A percentile compares a stretch with the other conserved stretches of the same genome.
Conservation (phyloP, 2,113 vertebrate species). For the Oncorhynchus mykiss region DNA sequence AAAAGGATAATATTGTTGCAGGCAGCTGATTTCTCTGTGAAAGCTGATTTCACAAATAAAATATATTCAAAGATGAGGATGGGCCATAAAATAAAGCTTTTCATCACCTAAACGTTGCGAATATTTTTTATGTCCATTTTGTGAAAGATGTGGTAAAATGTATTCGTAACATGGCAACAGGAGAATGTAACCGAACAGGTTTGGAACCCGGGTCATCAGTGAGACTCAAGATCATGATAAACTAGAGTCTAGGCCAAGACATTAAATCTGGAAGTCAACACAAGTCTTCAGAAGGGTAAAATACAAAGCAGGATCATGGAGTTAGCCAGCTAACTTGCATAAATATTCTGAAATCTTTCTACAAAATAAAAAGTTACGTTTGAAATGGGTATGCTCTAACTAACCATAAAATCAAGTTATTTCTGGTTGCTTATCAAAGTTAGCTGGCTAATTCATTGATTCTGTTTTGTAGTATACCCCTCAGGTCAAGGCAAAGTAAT, state of each 20-base stretch:
- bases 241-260: slow-evolving; percentile 2
- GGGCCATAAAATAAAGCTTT: not conserved
- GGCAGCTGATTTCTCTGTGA: slow-evolving; percentile 34
- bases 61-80: not conserved
- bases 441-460: too few species aligned
- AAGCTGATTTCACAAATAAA: not conserved
- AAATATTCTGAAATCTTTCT: too few species aligned
- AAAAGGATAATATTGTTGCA: not conserved
- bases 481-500: not conserved
- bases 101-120: not conserved
- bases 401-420: too few species aligned
- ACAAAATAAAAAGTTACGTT: too few species aligned
- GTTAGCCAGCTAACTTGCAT: too few species aligned
- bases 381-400: too few species aligned
- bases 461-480: too few species aligned
- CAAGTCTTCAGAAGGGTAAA: too few species aligned
- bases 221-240: not conserved
- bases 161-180: not conserved
- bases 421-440: too few species aligned
- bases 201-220: not conserved
- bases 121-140: not conserved
- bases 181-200: too few species aligned
- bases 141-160: not conserved
- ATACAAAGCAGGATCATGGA: too few species aligned
- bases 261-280: not conserved